Evolutionary conservation across 2,797 vertebrate species (phyloP).

Genomic region (Threskiornis aethiopicus): DNA sequence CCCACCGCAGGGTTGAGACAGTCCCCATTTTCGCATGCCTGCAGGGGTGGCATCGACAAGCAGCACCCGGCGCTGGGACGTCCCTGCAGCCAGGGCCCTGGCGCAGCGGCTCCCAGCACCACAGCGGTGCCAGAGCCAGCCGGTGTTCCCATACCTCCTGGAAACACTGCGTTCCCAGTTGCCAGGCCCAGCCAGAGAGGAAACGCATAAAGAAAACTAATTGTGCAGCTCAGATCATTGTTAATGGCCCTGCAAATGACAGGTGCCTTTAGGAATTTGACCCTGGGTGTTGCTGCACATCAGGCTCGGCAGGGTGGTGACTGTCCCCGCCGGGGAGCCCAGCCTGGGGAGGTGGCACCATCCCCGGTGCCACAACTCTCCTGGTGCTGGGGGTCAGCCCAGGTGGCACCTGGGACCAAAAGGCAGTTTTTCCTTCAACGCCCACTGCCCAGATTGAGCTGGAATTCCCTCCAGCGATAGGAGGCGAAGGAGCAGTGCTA

Average conservation of each 20-base stretch:
- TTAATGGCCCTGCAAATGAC: neutral
- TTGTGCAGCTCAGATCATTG: neutral
- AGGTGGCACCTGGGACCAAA: neutral
- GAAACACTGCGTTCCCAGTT: accelerated
- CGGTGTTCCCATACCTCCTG: neutral
- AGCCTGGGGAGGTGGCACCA: neutral
- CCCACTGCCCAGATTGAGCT: neutral
- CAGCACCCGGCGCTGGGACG: accelerated
- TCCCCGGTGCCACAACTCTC: accelerated
- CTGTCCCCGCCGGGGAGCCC: neutral
- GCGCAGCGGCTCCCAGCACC: accelerated
- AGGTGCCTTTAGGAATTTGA: neutral
- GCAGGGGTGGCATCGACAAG: neutral
- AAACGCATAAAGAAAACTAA: neutral
- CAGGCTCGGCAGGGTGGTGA: neutral
- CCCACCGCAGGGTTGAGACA: accelerated
- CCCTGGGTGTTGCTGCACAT: neutral
- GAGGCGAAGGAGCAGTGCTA: accelerated
- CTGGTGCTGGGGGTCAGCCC: neutral
- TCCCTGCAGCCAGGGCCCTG: accelerated
- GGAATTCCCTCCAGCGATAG: accelerated
- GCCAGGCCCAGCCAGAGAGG: neutral
- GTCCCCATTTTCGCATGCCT: neutral
- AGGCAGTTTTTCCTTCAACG: neutral
- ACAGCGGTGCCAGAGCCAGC: accelerated